Conservation (phyloP, 2,113 vertebrate genomes). For the Phrynosoma platyrhinos region DNA sequence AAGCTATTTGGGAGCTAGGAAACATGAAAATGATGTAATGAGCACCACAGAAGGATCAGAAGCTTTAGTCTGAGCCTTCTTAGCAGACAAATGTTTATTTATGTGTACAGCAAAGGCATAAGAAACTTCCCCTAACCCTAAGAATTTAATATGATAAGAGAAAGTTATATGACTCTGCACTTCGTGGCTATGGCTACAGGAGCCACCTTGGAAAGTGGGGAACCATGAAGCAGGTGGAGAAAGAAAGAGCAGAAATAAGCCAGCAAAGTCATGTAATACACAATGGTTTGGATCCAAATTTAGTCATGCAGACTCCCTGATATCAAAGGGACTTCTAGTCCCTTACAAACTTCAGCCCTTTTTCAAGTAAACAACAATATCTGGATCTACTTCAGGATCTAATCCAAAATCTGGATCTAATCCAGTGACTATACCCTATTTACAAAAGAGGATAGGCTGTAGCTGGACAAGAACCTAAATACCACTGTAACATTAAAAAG, state of each 20-base stretch:
- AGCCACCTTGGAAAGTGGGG: background rate
- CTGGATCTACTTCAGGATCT: background rate
- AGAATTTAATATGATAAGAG: background rate
- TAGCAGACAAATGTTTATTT: background rate
- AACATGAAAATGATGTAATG: background rate
- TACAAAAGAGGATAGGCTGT: background rate
- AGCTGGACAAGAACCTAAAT: background rate
- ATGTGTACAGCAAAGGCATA: background rate
- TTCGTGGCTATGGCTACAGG: background rate
- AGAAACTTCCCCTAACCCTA: background rate
- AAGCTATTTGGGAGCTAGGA: background rate
- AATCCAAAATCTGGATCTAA: background rate
- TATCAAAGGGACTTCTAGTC: background rate
- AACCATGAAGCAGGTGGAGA: background rate
- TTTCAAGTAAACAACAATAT: no score
- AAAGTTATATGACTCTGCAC: background rate
- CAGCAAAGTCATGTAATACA: background rate
- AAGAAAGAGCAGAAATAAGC: background rate
- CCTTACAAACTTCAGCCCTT: background rate
- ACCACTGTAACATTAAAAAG: slow-evolving; percentile 46
- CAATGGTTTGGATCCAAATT: background rate
- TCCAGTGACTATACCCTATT: background rate
- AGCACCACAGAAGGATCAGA: background rate
- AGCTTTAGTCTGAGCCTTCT: background rate
- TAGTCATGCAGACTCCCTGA: background rate